Evolutionary conservation across 2,888 invertebrate species (phyloP), one percentile per base, ranked within the genome.

Genomic region (Fragum fragum): DNA sequence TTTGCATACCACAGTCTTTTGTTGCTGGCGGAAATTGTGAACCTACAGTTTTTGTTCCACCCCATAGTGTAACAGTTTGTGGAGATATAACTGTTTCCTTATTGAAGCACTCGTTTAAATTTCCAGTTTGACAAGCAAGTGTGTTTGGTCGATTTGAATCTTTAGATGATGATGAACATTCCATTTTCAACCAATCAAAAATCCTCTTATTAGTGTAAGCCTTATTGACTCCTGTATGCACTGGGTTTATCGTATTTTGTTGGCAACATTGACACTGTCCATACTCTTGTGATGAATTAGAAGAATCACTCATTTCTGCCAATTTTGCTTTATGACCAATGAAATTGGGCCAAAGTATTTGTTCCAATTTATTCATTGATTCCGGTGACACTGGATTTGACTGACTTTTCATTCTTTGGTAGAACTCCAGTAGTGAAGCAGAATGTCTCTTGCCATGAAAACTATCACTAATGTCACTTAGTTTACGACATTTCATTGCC

Each of bases 1-100:
- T 91, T 81, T 92, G 92, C 52, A 92, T 88, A 6, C 89, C 90
- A 88, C 89, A 91, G 77, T 92, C 92, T 73, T 88, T 88, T 9
- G 92, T 91, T 52, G 86, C 87, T n/a, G 91, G 92, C 16, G 92
- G 92, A 73, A 92, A 92, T 86, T 92, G 92, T 7, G 91, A 88
- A 0, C 90, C 90, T 69, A 92, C 91, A 70, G 91, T 92, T 81
- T 90, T 92, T 7, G 92, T 92, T 7, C 92, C 92, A 47, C 90
- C 86, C 92, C 92, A 92, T n/a, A 91, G 80, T 3, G 89, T 91
- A 0, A 92, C 88, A 21, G 91, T 91, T 23, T 90, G 88, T 1
- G 92, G 91, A 7, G 91, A 91, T 23, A 91, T 86, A 7, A 86
- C 69, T 1, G 92, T 92, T 16, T 88, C 89, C 63, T 88, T 85